Percentiles rank a stretch among this genome's conserved stretches.
These are phyloP conservation scores for Crotophaga sulcirostris DNA, from an alignment of 2,113 vertebrate species.

Conservation along the genomic window DNA sequence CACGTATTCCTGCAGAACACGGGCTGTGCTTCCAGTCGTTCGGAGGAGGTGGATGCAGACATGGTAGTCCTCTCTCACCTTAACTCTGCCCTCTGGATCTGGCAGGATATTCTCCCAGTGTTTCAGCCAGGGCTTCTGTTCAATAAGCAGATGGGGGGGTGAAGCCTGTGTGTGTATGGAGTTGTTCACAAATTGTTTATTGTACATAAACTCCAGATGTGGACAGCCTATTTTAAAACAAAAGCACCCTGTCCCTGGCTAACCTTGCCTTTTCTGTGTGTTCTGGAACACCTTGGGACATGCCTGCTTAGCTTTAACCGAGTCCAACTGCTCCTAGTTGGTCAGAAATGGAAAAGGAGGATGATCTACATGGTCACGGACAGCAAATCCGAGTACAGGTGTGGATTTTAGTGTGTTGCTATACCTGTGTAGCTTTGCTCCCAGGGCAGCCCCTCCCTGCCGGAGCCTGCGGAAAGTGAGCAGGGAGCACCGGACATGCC, in stretches of 20 bases:
- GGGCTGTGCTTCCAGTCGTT: background rate
- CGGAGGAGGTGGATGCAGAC: background rate
- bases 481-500: background rate
- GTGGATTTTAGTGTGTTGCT: background rate
- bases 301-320: background rate
- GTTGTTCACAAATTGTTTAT: background rate
- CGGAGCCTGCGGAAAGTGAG: background rate
- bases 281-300: background rate
- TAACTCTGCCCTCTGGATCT: background rate
- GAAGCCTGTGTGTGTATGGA: background rate
- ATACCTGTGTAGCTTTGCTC: background rate
- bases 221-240: background rate
- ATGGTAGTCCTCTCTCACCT: background rate
- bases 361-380: background rate
- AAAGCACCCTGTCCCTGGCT: background rate
- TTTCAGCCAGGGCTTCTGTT: background rate
- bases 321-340: background rate
- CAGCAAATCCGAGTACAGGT: background rate
- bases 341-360: background rate
- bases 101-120: background rate
- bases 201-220: background rate
- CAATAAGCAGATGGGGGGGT: background rate
- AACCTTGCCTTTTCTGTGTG: background rate
- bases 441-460: background rate
- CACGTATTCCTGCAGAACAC: accelerated